A percentile compares a stretch with the other conserved stretches of the same genome.
Conservation (phyloP, 2,113 vertebrate genomes). For the Sterrhoptilus dennistouni region DNA sequence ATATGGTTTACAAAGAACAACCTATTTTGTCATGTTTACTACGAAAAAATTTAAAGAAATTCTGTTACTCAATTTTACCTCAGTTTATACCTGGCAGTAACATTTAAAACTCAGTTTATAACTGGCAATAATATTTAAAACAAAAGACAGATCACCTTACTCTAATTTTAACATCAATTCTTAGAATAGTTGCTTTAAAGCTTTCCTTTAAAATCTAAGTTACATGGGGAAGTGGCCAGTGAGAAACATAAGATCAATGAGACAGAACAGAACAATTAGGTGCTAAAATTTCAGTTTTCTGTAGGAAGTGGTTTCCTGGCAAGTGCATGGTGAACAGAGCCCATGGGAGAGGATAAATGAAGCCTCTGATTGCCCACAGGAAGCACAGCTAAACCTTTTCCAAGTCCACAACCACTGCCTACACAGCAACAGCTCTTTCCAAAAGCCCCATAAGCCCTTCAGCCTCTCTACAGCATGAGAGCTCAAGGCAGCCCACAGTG, state of each 20-base stretch:
- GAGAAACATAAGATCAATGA: neutral
- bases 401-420: neutral
- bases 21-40: neutral
- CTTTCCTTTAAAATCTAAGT: neutral
- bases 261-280: neutral
- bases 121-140: neutral
- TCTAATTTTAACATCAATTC: neutral
- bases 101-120: neutral
- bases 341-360: neutral
- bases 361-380: neutral
- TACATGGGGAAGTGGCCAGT: neutral
- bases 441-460: neutral
- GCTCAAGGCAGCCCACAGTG: neutral
- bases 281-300: neutral
- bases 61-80: neutral
- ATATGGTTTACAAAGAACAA: neutral
- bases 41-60: neutral
- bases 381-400: neutral
- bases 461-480: neutral
- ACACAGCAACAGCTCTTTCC: neutral
- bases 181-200: neutral
- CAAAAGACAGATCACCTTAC: neutral
- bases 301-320: neutral
- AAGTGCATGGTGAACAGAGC: neutral
- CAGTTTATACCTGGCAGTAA: too few species aligned